Evolutionary conservation across 2,888 invertebrate genomes (phyloP).

Genomic region (Trachelus troglodyta): DNA sequence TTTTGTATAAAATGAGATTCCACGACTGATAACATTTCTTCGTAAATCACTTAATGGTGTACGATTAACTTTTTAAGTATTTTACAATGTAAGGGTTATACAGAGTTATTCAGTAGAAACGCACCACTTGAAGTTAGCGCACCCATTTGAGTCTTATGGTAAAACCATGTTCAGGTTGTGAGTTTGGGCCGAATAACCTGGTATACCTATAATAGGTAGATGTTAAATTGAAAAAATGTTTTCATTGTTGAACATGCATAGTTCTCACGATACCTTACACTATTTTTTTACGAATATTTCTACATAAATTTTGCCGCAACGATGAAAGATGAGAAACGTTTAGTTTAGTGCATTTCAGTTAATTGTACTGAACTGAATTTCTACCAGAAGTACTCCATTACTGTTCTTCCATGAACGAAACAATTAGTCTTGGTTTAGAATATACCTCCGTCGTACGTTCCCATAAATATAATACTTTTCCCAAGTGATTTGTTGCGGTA

Average conservation of each 20-base stretch:
- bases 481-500: not conserved
- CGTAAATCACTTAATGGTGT: not conserved
- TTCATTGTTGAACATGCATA: too few species aligned
- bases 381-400: not conserved
- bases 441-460: not conserved
- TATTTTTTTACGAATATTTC: too few species aligned
- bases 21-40: not conserved
- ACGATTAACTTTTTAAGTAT: not conserved
- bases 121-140: too few species aligned
- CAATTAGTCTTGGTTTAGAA: not conserved
- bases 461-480: not conserved
- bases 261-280: not conserved
- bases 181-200: too few species aligned
- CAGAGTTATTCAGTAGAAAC: too few species aligned
- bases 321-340: not conserved
- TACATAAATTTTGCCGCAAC: not conserved
- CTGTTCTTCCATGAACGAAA: not conserved
- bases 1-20: not conserved
- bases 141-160: too few species aligned
- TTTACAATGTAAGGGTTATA: not conserved
- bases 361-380: not conserved
- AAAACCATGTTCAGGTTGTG: too few species aligned
- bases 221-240: too few species aligned
- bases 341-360: not conserved
- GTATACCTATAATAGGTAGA: too few species aligned